These are phyloP conservation scores for Agrilus cyanescens DNA, from an alignment of 2,888 invertebrate species.

Conservation along the genomic window DNA sequence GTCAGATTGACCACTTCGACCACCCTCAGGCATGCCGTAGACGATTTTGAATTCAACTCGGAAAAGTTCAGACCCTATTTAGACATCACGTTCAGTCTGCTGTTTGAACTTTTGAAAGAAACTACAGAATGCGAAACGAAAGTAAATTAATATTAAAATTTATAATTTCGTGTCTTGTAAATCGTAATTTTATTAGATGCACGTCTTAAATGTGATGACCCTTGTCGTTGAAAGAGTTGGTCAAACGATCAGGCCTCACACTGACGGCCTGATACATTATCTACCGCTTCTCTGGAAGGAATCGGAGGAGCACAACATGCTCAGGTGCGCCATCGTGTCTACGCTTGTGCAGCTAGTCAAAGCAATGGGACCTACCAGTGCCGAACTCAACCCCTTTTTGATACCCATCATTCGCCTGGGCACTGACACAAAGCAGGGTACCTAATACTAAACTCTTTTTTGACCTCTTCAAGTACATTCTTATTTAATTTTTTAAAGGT, in stretches of 20 bases:
- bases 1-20: conserved; percentile 79
- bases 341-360: conserved; percentile 78
- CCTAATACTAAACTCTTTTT: no score
- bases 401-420: conserved; percentile 29
- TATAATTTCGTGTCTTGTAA: neutral
- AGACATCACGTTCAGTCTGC: conserved; percentile 61
- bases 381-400: conserved; percentile 48
- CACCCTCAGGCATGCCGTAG: conserved; percentile 71
- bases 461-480: conserved; percentile 67
- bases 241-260: conserved; percentile 57
- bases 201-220: conserved; percentile 80
- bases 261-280: conserved; percentile 63
- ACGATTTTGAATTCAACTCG: conserved; percentile 85
- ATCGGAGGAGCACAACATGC: conserved; percentile 78
- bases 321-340: conserved; percentile 81
- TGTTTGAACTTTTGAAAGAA: conserved; percentile 77
- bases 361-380: conserved; percentile 45
- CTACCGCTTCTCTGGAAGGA: conserved; percentile 82
- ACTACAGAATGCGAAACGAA: conserved; percentile 88
- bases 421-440: conserved; percentile 10
- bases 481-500: conserved; percentile 53
- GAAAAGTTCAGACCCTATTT: conserved; percentile 79
- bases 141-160: conserved; percentile 32
- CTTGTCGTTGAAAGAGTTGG: conserved; percentile 81
- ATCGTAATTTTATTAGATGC: conserved; percentile 50